Percentiles rank a stretch among this genome's conserved stretches.
phyloP scores from a whole-genome alignment of 2,797 vertebrate species.

The Rhincodon typus region DNA sequence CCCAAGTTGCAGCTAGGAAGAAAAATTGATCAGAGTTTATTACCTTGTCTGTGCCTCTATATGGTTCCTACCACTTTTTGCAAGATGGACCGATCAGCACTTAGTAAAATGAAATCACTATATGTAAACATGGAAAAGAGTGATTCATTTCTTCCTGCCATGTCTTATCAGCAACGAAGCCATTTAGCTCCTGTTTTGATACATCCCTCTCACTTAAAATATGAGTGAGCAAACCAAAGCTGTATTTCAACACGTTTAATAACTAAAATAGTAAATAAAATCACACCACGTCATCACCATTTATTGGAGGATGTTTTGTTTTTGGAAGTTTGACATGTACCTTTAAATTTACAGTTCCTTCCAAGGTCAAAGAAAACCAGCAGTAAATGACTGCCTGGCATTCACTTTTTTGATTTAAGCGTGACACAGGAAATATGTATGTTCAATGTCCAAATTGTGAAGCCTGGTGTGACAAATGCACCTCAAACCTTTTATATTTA shows the following conservation, averaged over 20 bases:
- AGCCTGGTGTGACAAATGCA: background rate
- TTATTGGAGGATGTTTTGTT: background rate
- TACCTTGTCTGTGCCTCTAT: background rate
- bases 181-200: background rate
- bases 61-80: background rate
- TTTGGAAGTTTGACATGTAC: background rate
- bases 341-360: background rate
- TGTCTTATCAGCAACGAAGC: background rate
- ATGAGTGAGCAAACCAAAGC: background rate
- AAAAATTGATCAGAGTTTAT: background rate
- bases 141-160: background rate
- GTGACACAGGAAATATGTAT: slow-evolving; percentile 4
- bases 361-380: background rate
- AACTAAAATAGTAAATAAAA: background rate
- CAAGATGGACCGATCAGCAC: background rate
- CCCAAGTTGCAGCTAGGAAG: background rate
- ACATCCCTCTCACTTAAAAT: too few relatives aligned
- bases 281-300: background rate
- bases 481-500: background rate
- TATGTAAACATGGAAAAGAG: background rate
- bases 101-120: background rate
- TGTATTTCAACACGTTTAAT: background rate
- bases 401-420: slow-evolving; percentile 25
- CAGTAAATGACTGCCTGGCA: slow-evolving; percentile 8
- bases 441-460: background rate